phyloP scores from a whole-genome alignment of 2,797 vertebrate species.

The Melanotaenia pygmaea region DNA sequence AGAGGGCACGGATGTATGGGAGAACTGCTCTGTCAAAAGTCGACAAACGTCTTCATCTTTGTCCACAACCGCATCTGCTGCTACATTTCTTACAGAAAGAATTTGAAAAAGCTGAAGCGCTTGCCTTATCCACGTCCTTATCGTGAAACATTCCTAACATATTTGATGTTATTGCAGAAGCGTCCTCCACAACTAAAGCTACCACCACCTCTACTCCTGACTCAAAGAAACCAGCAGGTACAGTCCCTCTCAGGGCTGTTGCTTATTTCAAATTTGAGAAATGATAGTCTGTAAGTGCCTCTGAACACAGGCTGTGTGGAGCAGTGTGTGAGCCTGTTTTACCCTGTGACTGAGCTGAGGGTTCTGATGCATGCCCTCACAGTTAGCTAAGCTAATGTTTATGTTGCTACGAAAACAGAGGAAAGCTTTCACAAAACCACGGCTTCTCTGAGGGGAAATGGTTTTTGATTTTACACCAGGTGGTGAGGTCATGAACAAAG shows the following conservation, averaged over 20 bases:
- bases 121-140: neutral
- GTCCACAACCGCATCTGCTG: too few relatives aligned
- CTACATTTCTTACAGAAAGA: too few relatives aligned
- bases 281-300: neutral
- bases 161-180: neutral
- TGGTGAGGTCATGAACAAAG: too few relatives aligned
- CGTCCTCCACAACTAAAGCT: neutral
- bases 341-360: neutral
- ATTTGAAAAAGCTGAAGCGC: too few relatives aligned
- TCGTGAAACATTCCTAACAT: neutral
- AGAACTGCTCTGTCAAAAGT: too few relatives aligned
- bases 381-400: neutral
- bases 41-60: too few relatives aligned
- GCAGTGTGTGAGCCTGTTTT: neutral
- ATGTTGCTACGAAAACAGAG: neutral
- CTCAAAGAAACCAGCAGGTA: constrained; percentile 32
- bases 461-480: too few relatives aligned
- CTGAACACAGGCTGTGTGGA: neutral
- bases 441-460: too few relatives aligned
- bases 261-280: neutral
- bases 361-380: neutral
- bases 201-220: neutral
- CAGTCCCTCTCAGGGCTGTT: constrained; percentile 3
- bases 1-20: too few relatives aligned
- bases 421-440: neutral